These are phyloP conservation scores for Aythya baeri DNA, from an alignment of 2,113 vertebrate genomes.

Conservation along the genomic window DNA sequence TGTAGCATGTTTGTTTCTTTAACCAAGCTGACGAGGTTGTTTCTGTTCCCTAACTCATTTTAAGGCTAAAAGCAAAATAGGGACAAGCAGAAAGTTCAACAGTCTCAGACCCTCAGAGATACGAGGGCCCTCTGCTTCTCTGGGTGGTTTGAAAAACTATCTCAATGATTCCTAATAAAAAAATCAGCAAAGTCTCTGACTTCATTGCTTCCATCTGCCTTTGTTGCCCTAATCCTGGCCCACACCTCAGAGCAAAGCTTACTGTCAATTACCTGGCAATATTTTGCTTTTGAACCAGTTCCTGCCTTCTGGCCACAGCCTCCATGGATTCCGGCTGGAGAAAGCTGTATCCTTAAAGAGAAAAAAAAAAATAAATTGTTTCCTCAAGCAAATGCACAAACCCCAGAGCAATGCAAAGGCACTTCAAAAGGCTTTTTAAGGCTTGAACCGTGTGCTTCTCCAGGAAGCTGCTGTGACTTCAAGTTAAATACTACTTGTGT, in stretches of 20 bases:
- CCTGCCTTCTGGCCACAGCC: slow-evolving; percentile 89
- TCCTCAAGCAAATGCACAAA: not conserved
- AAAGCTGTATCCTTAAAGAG: slow-evolving; percentile 83
- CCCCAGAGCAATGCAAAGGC: not conserved
- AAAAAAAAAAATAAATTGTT: not conserved
- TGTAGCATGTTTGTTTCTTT: not conserved
- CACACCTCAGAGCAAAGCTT: not conserved
- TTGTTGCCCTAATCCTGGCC: not conserved
- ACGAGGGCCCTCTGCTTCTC: not conserved
- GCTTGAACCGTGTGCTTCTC: not conserved
- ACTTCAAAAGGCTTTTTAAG: not conserved
- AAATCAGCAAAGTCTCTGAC: not conserved
- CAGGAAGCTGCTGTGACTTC: not conserved
- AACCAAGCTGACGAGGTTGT: not conserved
- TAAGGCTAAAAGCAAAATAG: not conserved
- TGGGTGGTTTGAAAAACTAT: not conserved
- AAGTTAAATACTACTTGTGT: not conserved
- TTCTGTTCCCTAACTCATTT: not conserved
- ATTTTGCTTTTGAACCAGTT: slow-evolving; percentile 92
- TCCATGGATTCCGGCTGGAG: slow-evolving; percentile 90
- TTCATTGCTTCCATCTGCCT: not conserved
- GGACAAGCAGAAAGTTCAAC: not conserved
- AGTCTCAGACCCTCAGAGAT: not conserved
- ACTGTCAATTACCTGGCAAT: slow-evolving; percentile 86
- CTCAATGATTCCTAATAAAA: not conserved